These are phyloP conservation scores for Drosophila pallidifrons DNA, from an alignment of 1,140 invertebrate genomes.

Conservation along the genomic window DNA sequence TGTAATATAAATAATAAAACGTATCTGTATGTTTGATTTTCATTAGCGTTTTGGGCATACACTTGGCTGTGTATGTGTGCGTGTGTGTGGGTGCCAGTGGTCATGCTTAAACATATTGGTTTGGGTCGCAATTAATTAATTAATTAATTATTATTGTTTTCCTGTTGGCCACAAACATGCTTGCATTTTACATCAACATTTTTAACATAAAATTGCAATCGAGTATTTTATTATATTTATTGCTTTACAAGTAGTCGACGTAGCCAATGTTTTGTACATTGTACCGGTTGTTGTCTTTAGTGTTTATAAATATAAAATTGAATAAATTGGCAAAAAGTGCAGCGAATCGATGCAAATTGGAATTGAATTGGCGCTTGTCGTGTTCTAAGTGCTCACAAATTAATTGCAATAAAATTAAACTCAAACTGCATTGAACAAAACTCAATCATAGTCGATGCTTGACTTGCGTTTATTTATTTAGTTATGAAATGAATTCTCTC, in stretches of 20 bases:
- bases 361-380: slow-evolving; percentile 4
- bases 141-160: slow-evolving; percentile 55
- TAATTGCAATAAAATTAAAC: slow-evolving; percentile 1
- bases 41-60: slow-evolving; percentile 28
- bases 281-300: slow-evolving; percentile 4
- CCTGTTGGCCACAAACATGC: slow-evolving; percentile 50
- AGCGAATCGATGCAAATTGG: slow-evolving; percentile 17
- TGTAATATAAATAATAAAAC: slow-evolving; percentile 39
- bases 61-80: slow-evolving; percentile 2
- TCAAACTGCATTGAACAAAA: background rate
- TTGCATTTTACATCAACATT: slow-evolving; percentile 46
- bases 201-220: slow-evolving; percentile 33
- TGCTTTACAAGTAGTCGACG: slow-evolving; percentile 48
- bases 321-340: background rate
- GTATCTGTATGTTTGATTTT: slow-evolving; percentile 41
- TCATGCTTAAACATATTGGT: slow-evolving; percentile 31
- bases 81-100: background rate
- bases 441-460: background rate
- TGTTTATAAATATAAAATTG: slow-evolving; percentile 5
- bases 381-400: background rate
- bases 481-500: background rate
- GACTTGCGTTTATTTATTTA: slow-evolving; percentile 1
- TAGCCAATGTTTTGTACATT: slow-evolving; percentile 27
- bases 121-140: slow-evolving; percentile 58
- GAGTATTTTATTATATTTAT: slow-evolving; percentile 39